A percentile compares a stretch with the other conserved stretches of the same genome.
These are phyloP conservation scores for Coleophora flavipennella DNA, from an alignment of 2,888 invertebrate genomes.

Conservation along the genomic window DNA sequence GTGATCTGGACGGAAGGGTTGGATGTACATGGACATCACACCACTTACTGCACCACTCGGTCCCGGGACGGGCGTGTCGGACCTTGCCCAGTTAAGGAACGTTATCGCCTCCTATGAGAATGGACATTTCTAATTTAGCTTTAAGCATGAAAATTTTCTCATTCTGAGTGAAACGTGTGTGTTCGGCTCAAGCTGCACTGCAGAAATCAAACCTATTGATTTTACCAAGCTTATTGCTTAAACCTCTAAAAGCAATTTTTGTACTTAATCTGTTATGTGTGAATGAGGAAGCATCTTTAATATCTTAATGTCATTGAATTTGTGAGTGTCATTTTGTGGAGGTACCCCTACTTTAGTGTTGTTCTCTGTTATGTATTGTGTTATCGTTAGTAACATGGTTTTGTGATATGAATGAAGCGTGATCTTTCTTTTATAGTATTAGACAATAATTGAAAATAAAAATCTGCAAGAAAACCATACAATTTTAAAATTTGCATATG, in stretches of 20 bases:
- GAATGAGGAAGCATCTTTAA: no score
- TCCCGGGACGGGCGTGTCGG: conserved; percentile 56
- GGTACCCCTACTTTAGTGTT: no score
- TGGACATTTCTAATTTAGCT: conserved; percentile 44
- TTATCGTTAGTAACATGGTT: no score
- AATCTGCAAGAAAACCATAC: no score
- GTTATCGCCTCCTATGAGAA: conserved; percentile 67
- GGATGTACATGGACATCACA: conserved; percentile 42
- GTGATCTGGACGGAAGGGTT: conserved; percentile 39
- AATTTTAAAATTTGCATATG: no score
- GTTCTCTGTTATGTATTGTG: no score
- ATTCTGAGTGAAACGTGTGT: background rate
- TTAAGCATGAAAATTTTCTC: conserved; percentile 34
- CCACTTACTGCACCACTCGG: conserved; percentile 67
- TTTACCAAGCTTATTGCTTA: background rate
- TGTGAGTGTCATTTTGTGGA: no score
- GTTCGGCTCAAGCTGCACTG: conserved; percentile 7
- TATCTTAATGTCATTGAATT: no score
- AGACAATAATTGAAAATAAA: no score
- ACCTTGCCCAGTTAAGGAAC: conserved; percentile 58
- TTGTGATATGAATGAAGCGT: no score
- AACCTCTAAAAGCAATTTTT: background rate
- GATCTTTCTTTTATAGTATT: no score
- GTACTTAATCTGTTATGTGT: no score
- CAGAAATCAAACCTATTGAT: background rate